Percentiles rank a stretch among this genome's conserved stretches.
Evolutionary conservation across 2,113 vertebrate species (phyloP).

Genomic region (Piaya cayana): DNA sequence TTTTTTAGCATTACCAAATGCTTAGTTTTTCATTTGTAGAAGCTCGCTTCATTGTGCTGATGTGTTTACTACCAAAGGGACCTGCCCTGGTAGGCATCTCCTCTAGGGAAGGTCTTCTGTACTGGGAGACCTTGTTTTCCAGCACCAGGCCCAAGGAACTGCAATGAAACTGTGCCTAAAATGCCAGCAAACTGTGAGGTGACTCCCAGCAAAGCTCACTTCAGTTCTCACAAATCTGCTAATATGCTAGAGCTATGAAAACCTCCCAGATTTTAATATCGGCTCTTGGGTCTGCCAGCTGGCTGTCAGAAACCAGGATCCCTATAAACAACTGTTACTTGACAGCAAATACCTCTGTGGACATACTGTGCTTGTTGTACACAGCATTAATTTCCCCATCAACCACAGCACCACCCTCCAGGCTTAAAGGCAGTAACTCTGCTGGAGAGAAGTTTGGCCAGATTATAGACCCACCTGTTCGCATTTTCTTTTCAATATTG

Average conservation of each 20-base stretch:
- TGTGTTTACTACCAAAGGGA: neutral
- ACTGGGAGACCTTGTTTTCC: neutral
- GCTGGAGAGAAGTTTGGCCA: neutral
- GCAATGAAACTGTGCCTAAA: neutral
- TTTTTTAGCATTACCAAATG: neutral
- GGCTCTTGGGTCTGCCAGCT: neutral
- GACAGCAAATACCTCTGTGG: neutral
- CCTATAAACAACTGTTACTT: neutral
- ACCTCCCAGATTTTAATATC: neutral
- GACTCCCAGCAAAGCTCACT: neutral
- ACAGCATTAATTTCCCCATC: neutral
- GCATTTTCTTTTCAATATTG: neutral
- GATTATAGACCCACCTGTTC: neutral
- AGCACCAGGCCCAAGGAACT: neutral
- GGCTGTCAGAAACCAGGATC: neutral
- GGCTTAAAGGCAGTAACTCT: neutral
- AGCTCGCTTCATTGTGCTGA: rapidly evolving
- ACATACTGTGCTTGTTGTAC: neutral
- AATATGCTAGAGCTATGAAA: neutral
- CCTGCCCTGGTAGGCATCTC: neutral
- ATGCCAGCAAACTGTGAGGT: neutral
- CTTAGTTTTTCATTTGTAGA: neutral
- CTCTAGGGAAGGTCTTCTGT: neutral
- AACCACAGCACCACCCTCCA: neutral
- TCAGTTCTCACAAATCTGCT: neutral